Evolutionary conservation across 2,888 invertebrate species (phyloP), one percentile per base, ranked within the genome.

Genomic region (Liopterus haemorrhoidalis): DNA sequence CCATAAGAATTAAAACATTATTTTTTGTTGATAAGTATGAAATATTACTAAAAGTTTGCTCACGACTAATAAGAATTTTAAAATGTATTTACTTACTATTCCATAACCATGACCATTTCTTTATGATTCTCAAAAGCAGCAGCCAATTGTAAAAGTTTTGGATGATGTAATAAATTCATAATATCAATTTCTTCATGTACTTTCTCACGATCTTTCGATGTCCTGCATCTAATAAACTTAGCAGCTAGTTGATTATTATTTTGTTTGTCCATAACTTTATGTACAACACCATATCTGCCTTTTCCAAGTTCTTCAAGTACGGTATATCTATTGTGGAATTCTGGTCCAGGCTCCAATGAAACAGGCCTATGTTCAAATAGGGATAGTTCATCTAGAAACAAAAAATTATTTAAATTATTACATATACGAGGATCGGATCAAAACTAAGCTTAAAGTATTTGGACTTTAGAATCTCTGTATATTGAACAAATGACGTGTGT

Each of bases 81-180:
- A n/a, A 3, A 25, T 12, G 19, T 18, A 3, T 33, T 35, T 51
- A 78, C 87, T 81, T 71, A 95, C 94, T 87, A 85, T 74, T 96
- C 94, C 71, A 87, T 87, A 25, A 95, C 81, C 71, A 95, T 82
- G 46, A 90, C 78, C 60, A 86, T 84, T 63, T 87, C 85, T 52
- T 80, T 76, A 20, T 79, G 74, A 52, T 75, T 79, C 57, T 87
- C 86, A 63, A 82, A 92, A 6, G 88, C 88, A 20, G 88, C 88
- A 2, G 82, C 80, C 39, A 93, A 69, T 61, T 88, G 85, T 5
- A 95, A 73, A 0, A 96, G 73, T 57, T 90, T 86, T 2, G 86
- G 86, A 70, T 95, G 94, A 46, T 79, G 70, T 40, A 96, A 69
- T 15, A 77, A 70, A 57, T 85, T 87, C 90, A 95, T 90, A 49